Evolutionary conservation across 2,888 invertebrate species (phyloP).

Genomic region (Copidosoma aretas): DNA sequence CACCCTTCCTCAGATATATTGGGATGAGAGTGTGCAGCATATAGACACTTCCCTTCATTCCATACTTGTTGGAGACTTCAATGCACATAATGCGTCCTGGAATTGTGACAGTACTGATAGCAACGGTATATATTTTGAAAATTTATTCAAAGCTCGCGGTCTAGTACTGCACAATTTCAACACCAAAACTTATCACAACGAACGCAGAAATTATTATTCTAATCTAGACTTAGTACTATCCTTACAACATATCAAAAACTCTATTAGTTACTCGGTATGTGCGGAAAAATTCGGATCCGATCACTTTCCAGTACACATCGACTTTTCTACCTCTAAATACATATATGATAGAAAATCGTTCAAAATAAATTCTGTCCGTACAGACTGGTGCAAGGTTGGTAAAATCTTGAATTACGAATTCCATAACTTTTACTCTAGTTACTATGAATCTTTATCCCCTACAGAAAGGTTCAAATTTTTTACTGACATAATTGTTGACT

Average conservation of each 20-base stretch:
- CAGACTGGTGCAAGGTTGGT: neutral
- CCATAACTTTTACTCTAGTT: too few relatives aligned
- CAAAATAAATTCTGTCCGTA: neutral
- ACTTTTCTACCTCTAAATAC: neutral
- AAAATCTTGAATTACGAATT: neutral
- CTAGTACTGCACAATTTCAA: too few relatives aligned
- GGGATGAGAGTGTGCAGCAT: conserved; percentile 17
- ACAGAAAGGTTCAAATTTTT: neutral
- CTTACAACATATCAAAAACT: too few relatives aligned
- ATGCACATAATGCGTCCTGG: conserved; percentile 22
- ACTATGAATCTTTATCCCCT: neutral
- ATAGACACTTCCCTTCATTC: neutral
- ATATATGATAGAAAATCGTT: neutral
- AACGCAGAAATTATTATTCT: too few relatives aligned
- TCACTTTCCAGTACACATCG: conserved; percentile 2
- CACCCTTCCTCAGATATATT: conserved; percentile 12
- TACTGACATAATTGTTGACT: neutral
- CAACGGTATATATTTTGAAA: conserved; percentile 10
- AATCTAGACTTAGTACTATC: too few relatives aligned
- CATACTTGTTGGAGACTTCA: conserved; percentile 25
- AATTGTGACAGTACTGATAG: conserved; percentile 17
- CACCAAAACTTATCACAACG: too few relatives aligned
- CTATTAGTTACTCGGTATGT: neutral
- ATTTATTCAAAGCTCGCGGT: too few relatives aligned
- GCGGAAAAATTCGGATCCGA: conserved; percentile 13